phyloP scores from a whole-genome alignment of 2,113 vertebrate species.

The Bos indicus region DNA sequence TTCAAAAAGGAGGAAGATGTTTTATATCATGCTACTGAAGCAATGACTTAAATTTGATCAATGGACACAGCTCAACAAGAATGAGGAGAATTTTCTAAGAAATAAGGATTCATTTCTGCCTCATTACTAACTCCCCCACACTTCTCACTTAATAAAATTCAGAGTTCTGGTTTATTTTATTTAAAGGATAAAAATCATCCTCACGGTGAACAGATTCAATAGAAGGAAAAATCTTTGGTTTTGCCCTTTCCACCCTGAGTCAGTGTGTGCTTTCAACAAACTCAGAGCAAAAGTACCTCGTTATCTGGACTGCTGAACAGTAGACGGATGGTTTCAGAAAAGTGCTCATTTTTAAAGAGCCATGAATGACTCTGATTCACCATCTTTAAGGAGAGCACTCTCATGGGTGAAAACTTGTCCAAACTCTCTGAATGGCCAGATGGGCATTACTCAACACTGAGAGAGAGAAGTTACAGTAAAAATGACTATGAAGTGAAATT shows the following conservation, averaged over 20 bases:
- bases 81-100: background rate
- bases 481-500: background rate
- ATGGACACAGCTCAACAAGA: background rate
- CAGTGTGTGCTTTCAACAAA: background rate
- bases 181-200: conserved; percentile 1
- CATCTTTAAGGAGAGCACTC: background rate
- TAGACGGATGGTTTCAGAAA: background rate
- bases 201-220: background rate
- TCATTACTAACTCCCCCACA: background rate
- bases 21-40: background rate
- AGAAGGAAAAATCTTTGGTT: background rate
- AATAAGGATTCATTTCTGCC: background rate
- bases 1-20: background rate
- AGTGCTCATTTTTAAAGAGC: background rate
- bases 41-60: background rate
- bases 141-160: background rate
- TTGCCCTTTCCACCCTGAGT: background rate
- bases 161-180: background rate
- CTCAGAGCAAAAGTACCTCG: background rate
- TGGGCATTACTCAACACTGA: background rate
- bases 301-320: background rate
- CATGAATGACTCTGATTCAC: background rate
- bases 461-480: background rate
- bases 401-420: background rate
- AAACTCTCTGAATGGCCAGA: background rate